These are phyloP conservation scores for Oscheius sp. DNA, from an alignment of 2,888 invertebrate species.

Conservation along the genomic window DNA sequence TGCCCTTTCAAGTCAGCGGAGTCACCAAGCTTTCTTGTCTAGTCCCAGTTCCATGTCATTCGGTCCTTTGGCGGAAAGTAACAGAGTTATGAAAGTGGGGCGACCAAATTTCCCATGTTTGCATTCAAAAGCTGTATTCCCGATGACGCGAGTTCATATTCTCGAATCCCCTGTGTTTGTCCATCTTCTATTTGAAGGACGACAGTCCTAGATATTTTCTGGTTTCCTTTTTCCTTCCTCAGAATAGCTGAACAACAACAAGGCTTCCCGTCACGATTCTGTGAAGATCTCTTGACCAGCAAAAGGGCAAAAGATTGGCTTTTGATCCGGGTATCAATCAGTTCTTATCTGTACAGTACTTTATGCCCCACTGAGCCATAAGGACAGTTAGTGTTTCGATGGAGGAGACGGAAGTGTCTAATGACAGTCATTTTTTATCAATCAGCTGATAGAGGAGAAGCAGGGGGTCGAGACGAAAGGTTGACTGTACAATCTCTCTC, in stretches of 20 bases:
- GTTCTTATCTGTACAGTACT: no score
- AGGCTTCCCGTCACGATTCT: constrained; percentile 12
- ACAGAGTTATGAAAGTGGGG: neutral
- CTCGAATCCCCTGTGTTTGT: neutral
- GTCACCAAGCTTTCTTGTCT: neutral
- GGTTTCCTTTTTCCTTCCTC: constrained; percentile 17
- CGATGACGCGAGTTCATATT: constrained; percentile 1
- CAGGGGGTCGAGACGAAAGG: no score
- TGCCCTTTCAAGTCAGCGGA: neutral
- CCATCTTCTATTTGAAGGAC: constrained; percentile 8
- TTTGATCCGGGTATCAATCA: no score
- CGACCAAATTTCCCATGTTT: neutral
- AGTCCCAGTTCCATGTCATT: neutral
- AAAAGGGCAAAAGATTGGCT: neutral
- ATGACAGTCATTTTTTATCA: no score
- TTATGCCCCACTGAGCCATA: neutral
- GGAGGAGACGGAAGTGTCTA: constrained; percentile 3
- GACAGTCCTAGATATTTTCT: constrained; percentile 16
- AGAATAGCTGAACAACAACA: neutral
- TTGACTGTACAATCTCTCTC: no score
- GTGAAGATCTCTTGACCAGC: neutral
- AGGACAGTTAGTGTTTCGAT: neutral
- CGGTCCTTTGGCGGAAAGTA: neutral
- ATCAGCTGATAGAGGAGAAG: no score
- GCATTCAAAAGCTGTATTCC: neutral